Conservation (phyloP, 2,797 vertebrate species). For the Ctenochaetus hawaiiensis region DNA sequence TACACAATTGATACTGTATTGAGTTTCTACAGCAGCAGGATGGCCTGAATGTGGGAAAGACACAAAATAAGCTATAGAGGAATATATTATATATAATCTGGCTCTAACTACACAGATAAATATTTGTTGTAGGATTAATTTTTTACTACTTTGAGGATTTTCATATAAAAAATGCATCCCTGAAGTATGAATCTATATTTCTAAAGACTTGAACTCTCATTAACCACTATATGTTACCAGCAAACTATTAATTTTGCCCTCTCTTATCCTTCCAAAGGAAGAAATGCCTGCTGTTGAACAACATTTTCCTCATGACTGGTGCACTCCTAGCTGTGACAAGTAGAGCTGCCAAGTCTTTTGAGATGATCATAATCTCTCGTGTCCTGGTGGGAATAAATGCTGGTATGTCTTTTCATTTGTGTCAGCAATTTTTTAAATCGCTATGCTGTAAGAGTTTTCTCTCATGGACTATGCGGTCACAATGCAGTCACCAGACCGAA, state of each 20-base stretch:
- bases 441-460: neutral
- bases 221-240: neutral
- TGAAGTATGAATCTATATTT: neutral
- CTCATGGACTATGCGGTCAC: neutral
- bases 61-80: too few relatives aligned
- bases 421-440: neutral
- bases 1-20: neutral
- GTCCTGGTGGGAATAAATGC: slow-evolving; percentile 90
- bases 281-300: slow-evolving; percentile 92
- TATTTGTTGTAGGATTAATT: neutral
- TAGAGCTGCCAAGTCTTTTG: slow-evolving; percentile 87
- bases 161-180: neutral
- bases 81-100: too few relatives aligned
- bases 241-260: neutral
- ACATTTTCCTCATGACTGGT: slow-evolving; percentile 87
- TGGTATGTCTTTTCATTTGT: slow-evolving; percentile 75
- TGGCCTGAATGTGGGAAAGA: neutral
- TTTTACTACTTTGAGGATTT: neutral
- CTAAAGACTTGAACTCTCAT: neutral
- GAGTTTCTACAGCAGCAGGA: neutral
- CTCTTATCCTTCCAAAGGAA: slow-evolving; percentile 83
- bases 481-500: neutral
- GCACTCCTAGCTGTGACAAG: slow-evolving; percentile 88
- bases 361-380: slow-evolving; percentile 93
- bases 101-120: too few relatives aligned